These are phyloP conservation scores for Baryphthengus martii DNA, from an alignment of 2,113 vertebrate genomes.

Conservation along the genomic window DNA sequence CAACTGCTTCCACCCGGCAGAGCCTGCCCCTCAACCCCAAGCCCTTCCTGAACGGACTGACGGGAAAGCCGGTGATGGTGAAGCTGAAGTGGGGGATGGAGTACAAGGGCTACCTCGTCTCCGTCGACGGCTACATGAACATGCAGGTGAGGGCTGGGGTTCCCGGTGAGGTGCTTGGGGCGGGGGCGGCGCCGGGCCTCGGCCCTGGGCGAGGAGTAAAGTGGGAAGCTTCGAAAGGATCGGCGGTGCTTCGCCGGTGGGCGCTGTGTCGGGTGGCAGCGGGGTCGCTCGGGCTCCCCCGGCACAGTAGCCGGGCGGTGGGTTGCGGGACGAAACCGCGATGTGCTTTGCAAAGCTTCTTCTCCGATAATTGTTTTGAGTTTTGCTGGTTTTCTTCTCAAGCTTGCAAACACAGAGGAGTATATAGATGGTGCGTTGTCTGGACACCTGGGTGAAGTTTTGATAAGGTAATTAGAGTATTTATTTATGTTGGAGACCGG, in stretches of 20 bases:
- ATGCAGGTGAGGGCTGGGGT: conserved; percentile 85
- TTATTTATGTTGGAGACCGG: rapidly evolving
- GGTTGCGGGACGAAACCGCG: rapidly evolving
- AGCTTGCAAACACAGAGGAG: conserved; percentile 98
- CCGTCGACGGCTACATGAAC: conserved; percentile 97
- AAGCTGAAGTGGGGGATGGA: conserved; percentile 99
- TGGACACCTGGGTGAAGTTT: conserved; percentile 95
- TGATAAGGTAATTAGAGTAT: conserved; percentile 82
- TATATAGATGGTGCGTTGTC: conserved; percentile 97
- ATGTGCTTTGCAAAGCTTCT: rapidly evolving
- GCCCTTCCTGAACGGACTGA: conserved; percentile 95
- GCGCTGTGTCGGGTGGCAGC: neutral
- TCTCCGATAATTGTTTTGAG: rapidly evolving
- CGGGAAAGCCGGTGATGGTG: conserved; percentile 97
- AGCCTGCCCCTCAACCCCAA: conserved; percentile 98
- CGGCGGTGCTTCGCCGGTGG: too few species aligned
- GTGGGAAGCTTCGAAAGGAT: rapidly evolving
- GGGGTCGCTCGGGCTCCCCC: too few species aligned
- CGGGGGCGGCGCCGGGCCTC: too few species aligned
- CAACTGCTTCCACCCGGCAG: conserved; percentile 54
- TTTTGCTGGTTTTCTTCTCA: neutral
- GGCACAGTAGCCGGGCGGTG: rapidly evolving
- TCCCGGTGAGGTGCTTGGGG: too few species aligned
- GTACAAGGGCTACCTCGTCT: conserved; percentile 97
- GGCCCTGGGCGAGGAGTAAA: rapidly evolving